Percentiles rank a stretch among this genome's conserved stretches.
Evolutionary conservation across 2,888 invertebrate species (phyloP).

Genomic region (Drosophila gaucha): DNA sequence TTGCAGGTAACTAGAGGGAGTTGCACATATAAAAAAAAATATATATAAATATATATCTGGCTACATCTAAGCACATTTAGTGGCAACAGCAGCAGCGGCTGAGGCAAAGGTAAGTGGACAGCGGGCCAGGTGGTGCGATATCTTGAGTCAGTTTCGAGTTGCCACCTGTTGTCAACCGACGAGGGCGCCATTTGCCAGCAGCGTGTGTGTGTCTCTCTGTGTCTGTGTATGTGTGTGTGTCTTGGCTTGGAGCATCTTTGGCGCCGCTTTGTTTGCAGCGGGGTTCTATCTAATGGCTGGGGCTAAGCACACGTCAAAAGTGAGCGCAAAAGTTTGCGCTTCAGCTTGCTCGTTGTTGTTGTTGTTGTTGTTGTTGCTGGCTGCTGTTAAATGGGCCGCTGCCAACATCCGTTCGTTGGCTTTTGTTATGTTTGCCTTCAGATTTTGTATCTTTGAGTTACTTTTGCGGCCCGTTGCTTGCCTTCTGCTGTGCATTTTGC

Average conservation of each 20-base stretch:
- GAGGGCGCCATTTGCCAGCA: slow-evolving; percentile 35
- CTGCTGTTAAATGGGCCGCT: slow-evolving; percentile 51
- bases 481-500: slow-evolving; percentile 18
- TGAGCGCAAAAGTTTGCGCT: slow-evolving; percentile 71
- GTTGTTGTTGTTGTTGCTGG: slow-evolving; percentile 20
- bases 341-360: slow-evolving; percentile 43
- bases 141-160: slow-evolving; percentile 33
- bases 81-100: slow-evolving; percentile 4
- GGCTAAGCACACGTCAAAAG: slow-evolving; percentile 73
- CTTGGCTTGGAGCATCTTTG: slow-evolving; percentile 44
- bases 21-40: background rate
- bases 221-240: slow-evolving; percentile 17
- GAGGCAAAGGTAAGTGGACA: slow-evolving; percentile 48
- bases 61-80: slow-evolving; percentile 29
- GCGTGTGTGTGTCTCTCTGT: background rate
- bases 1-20: slow-evolving; percentile 50
- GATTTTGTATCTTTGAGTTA: slow-evolving; percentile 67
- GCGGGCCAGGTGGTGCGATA: slow-evolving; percentile 50
- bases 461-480: slow-evolving; percentile 52
- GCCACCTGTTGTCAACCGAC: slow-evolving; percentile 67
- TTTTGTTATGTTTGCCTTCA: slow-evolving; percentile 56
- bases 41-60: slow-evolving; percentile 3
- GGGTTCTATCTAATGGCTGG: slow-evolving; percentile 50
- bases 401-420: slow-evolving; percentile 51
- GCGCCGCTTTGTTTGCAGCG: slow-evolving; percentile 58